A percentile compares a stretch with the other conserved stretches of the same genome.
Conservation (phyloP, 2,888 invertebrate species). For the Tiliacea citrago region DNA sequence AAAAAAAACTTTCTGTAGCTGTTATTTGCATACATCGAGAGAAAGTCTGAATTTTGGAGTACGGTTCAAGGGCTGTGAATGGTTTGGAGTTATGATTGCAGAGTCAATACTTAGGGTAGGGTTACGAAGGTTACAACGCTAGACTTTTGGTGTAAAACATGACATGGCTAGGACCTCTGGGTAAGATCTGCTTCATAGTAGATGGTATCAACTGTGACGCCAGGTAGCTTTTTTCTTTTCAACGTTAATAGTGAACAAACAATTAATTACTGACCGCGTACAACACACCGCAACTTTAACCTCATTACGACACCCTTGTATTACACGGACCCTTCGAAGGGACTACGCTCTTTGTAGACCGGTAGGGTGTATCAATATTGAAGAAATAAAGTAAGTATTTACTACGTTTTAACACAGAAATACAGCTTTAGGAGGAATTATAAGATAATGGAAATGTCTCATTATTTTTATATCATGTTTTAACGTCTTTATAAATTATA, state of each 20-base stretch:
- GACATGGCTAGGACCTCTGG: not conserved
- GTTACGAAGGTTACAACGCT: not conserved
- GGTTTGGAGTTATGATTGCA: not conserved
- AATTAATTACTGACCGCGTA: conserved; percentile 4
- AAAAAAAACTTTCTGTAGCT: not conserved
- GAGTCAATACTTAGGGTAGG: no score
- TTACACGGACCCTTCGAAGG: not conserved
- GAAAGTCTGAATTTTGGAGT: not conserved
- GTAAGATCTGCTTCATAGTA: not conserved
- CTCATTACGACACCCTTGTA: conserved; percentile 15
- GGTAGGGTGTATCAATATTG: not conserved
- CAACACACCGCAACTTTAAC: not conserved
- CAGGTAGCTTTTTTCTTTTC: no score
- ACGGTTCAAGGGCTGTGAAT: not conserved
- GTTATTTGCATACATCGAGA: conserved; percentile 17
- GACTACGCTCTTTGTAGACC: not conserved
- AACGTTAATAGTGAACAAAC: not conserved
- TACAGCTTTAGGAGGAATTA: no score
- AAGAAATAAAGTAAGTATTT: not conserved
- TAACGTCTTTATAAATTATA: not conserved
- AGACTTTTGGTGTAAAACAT: not conserved
- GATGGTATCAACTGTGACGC: no score
- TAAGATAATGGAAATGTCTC: not conserved
- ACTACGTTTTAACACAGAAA: not conserved
- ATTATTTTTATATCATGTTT: not conserved